Evolutionary conservation across 2,888 invertebrate species (phyloP).

Genomic region (Colostygia pectinataria): DNA sequence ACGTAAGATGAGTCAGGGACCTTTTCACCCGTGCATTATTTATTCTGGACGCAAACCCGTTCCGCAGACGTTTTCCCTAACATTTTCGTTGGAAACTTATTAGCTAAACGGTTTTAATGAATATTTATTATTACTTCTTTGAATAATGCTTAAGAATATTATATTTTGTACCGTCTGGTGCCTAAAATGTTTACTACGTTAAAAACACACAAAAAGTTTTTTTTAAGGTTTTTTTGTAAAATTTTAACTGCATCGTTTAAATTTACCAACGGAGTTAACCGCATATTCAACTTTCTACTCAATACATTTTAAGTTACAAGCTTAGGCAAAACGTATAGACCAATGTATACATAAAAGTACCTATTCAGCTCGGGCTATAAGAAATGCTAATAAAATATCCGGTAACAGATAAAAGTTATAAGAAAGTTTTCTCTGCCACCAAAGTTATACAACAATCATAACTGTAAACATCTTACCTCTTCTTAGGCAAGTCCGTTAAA

Average conservation of each 20-base stretch:
- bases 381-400: slow-evolving; percentile 35
- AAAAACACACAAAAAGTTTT: slow-evolving; percentile 36
- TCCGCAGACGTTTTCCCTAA: slow-evolving; percentile 60
- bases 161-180: slow-evolving; percentile 40
- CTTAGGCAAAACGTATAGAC: neutral
- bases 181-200: too few species aligned
- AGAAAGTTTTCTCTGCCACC: slow-evolving; percentile 61
- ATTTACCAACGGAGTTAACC: neutral
- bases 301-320: neutral
- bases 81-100: slow-evolving; percentile 53
- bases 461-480: slow-evolving; percentile 81
- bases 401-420: slow-evolving; percentile 42
- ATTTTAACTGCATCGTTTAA: neutral
- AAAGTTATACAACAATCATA: slow-evolving; percentile 77
- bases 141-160: slow-evolving; percentile 45
- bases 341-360: neutral
- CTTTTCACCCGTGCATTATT: slow-evolving; percentile 73
- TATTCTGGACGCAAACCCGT: slow-evolving; percentile 67
- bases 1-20: slow-evolving; percentile 72
- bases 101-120: slow-evolving; percentile 46
- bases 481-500: slow-evolving; percentile 79
- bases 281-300: slow-evolving; percentile 12
- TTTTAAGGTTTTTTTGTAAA: slow-evolving; percentile 19
- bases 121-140: slow-evolving; percentile 56
- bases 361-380: slow-evolving; percentile 10